Percentiles rank a stretch among this genome's conserved stretches.
Conservation (phyloP, 2,113 vertebrate species). For the Apistogramma diplotaenia region DNA sequence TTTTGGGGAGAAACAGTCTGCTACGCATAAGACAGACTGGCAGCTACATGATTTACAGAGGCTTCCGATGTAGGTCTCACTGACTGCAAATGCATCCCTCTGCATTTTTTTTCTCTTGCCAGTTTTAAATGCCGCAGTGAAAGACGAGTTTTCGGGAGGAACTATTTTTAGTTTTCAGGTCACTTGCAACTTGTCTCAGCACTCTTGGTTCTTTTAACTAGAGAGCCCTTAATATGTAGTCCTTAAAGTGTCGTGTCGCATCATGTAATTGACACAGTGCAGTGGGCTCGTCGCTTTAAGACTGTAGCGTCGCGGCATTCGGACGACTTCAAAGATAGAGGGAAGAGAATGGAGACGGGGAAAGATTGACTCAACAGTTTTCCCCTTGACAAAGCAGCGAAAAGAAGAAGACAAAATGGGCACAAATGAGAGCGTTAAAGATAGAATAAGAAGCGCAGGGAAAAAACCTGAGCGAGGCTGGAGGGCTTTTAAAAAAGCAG, state of each 20-base stretch:
- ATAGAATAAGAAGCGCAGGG: slow-evolving; percentile 3
- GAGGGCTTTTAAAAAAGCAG: slow-evolving; percentile 44
- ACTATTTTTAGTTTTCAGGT: slow-evolving; percentile 68
- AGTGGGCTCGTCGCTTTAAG: not conserved
- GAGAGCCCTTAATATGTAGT: slow-evolving; percentile 50
- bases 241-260: slow-evolving; percentile 63
- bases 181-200: slow-evolving; percentile 53
- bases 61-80: not conserved
- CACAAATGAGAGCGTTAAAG: slow-evolving; percentile 28
- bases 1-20: not conserved
- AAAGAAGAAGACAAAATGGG: slow-evolving; percentile 3
- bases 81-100: not conserved
- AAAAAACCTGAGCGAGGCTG: slow-evolving; percentile 19
- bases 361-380: slow-evolving; percentile 52
- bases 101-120: slow-evolving; percentile 1
- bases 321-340: slow-evolving; percentile 29
- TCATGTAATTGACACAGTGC: slow-evolving; percentile 40
- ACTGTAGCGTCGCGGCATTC: slow-evolving; percentile 8
- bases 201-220: slow-evolving; percentile 38
- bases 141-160: slow-evolving; percentile 13
- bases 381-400: not conserved
- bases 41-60: slow-evolving; percentile 6
- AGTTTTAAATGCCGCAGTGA: slow-evolving; percentile 35
- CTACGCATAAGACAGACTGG: not conserved
- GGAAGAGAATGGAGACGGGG: slow-evolving; percentile 18